Evolutionary conservation across 2,888 invertebrate species (phyloP), one percentile per base, ranked within the genome.

Genomic region (Pomacea canaliculata): DNA sequence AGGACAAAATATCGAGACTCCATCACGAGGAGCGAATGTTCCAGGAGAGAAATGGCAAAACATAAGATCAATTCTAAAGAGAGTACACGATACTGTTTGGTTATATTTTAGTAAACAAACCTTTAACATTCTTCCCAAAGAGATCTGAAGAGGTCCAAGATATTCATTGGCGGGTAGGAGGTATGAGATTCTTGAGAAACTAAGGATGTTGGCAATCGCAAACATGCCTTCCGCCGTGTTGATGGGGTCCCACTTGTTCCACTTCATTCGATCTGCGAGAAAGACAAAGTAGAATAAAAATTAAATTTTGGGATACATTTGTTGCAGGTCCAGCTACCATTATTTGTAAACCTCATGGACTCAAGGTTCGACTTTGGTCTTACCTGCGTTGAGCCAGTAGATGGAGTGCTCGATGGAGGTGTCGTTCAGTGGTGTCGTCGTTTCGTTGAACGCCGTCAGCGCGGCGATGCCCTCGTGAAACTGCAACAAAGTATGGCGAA

Each of bases 61-160:
- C 51, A 56, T 56, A 56, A 13, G 16, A 13, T 7, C 12, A 1
- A 13, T 56, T 4, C 51, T 16, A 56, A 56, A 56, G 12, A 16
- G 51, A 56, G 10, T 16, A 2, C 10, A 56, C 51, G 51, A 13
- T 56, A 56, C 51, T 56, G 8, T 13, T 56, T 7, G 16, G 51
- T 13, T 56, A 8, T 16, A 56, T 13, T 56, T 56, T 37, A 37
- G 37, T 37, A 37, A 37, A 37, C 37, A 37, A 81, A 89, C 89
- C 83, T 85, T 86, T 13, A 88, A 79, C 89, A 89, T 89, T 49
- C 86, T 82, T 5, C 88, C 88, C 7, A 89, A 82, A 9, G 88
- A 88, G 46, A 88, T 89, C 81, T 89, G 89, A n/a, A 88, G 79
- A 0, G 89, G 89, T 71, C 89, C 89, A 4, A 89, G 79, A 13